Evolutionary conservation across 2,888 invertebrate genomes (phyloP), one percentile per base, ranked within the genome.

Genomic region (Phyto melanocephala): DNA sequence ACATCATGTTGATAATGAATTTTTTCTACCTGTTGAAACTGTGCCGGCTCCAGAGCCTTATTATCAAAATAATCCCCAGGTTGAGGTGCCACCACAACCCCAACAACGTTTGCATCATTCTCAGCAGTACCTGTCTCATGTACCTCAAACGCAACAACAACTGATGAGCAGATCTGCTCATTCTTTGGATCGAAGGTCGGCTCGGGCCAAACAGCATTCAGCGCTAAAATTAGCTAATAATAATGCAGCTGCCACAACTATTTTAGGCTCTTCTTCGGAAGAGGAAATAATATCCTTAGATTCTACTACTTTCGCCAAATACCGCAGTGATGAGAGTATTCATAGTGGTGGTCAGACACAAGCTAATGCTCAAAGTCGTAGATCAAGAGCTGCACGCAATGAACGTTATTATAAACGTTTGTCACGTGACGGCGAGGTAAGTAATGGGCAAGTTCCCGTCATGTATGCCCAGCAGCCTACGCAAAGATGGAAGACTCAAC

Each of bases 391-490:
- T 24, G 96, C 96, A 0, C 93, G 96, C 86, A 96, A 96, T 68
- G 96, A 96, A 89, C 93, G 96, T 71, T 96, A 96, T 87, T 94
- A 95, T 74, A 95, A 95, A 87, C 93, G 96, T 71, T 90, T 95
- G 85, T 95, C 95, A 13, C 92, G 94, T 77, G 95, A 95, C 85
- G 95, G 95, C 42, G 95, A 95, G 87, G 87, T 87, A 4, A 90
- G 89, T 67, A 88, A 88, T 50, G 90, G 90, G 6, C 89, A 89
- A 68, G 86, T 86, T n/a, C 88, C 88, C 0, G 81, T 88, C 1
- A 86, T 87, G 81, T 86, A 86, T 60, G 87, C 86, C 7, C 86
- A 86, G 91, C 88, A 92, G 91, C 81, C 93, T 91, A 87, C 92
- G 90, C 86, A 93, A 91, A 90, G 93, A 33, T 90, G 90, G 87